Percentiles rank a stretch among this genome's conserved stretches.
Evolutionary conservation across 2,888 invertebrate species (phyloP).

Genomic region (Aquatica leii): DNA sequence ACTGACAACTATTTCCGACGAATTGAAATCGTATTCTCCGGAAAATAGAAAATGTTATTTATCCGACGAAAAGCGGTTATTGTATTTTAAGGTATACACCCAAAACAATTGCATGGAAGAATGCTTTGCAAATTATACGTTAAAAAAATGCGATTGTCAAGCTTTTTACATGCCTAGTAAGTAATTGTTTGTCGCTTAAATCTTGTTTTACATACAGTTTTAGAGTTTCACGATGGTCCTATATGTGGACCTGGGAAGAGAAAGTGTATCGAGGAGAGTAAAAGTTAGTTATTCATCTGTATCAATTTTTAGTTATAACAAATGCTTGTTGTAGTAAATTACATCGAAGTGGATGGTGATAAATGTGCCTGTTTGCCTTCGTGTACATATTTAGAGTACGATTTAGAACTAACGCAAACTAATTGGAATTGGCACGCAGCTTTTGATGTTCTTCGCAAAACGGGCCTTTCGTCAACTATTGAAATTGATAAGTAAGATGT

Average conservation of each 20-base stretch:
- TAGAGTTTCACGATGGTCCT: conserved; percentile 25
- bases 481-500: neutral
- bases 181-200: conserved; percentile 21
- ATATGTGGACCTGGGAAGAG: conserved; percentile 33
- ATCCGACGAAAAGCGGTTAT: conserved; percentile 68
- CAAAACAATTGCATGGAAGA: conserved; percentile 76
- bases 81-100: conserved; percentile 73
- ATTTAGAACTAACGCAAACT: conserved; percentile 13
- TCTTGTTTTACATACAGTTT: too few species aligned
- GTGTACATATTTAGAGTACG: conserved; percentile 15
- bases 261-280: conserved; percentile 1
- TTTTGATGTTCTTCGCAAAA: neutral
- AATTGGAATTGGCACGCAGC: neutral
- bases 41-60: conserved; percentile 73
- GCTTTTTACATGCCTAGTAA: conserved; percentile 72
- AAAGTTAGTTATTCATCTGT: conserved; percentile 4
- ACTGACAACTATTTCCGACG: conserved; percentile 75
- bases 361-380: conserved; percentile 14
- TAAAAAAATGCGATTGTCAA: conserved; percentile 55
- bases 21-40: conserved; percentile 69
- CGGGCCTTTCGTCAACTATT: too few species aligned
- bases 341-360: neutral
- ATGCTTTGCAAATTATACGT: conserved; percentile 73
- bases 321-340: neutral
- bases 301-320: neutral